Evolutionary conservation across 1,140 invertebrate species (phyloP), one percentile per base, ranked within the genome.

Genomic region (Achroia grisella): DNA sequence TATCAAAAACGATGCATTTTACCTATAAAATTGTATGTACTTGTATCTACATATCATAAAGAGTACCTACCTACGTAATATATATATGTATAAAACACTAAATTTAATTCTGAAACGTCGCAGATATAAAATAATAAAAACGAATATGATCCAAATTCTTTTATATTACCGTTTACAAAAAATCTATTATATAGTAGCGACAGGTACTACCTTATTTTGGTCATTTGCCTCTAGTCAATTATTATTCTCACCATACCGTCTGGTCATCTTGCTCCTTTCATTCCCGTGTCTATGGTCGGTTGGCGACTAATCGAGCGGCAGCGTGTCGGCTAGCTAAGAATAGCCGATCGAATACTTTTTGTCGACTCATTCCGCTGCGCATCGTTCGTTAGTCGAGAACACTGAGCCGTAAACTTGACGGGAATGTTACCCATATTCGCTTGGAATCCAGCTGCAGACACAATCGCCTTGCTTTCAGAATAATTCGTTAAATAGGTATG

Each of bases 261-360:
- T 37, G 35, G 35, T 11, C 15, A 15, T 6, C 31, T 35, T 28
- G 12, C 37, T 45, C 42, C 44, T 11, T 17, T 27, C 17, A 39
- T 40, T 47, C 30, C 10, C 35, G n/a, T 27, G 15, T 45, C 44
- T 30, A 29, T 39, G 44, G 33, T 29, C 42, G 43, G 41, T 39
- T 48, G 45, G 46, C 53, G 56, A 59, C 56, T 65, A 61, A 66
- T 66, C 49, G 60, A 55, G 29, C 44, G 46, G 46, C 47, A 44
- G 54, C 49, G 48, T 62, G 53, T 53, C 44, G 48, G 29, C 31
- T 31, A 36, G 49, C 50, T 57, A 67, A 64, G 63, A 59, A 71
- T 69, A 70, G 61, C 45, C 48, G 56, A 58, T 56, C 45, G 51
- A 43, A 56, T 49, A 63, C 56, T 70, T 76, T 72, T 69, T 73